Percentiles rank a stretch among this genome's conserved stretches.
Conservation (phyloP, 2,888 invertebrate genomes). For the Schizaphis graminum region DNA sequence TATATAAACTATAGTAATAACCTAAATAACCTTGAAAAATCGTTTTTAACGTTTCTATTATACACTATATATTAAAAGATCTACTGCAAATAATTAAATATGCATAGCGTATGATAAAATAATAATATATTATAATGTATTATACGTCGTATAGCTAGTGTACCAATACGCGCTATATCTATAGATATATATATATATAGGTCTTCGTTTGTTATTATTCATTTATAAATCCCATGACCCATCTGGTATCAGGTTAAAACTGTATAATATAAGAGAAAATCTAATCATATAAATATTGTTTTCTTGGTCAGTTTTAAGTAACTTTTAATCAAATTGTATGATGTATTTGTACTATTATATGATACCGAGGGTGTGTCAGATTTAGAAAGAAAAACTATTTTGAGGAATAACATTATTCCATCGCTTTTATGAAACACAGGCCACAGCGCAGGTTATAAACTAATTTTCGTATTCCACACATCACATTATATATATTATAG, state of each 20-base stretch:
- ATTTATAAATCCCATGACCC: background rate
- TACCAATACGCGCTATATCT: background rate
- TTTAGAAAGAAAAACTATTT: background rate
- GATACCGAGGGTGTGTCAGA: background rate
- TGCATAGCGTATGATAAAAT: background rate
- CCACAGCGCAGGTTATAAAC: conserved; percentile 23
- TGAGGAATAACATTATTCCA: background rate
- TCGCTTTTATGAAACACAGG: conserved; percentile 18
- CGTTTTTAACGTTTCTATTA: background rate
- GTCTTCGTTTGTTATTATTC: background rate
- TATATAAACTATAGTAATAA: background rate
- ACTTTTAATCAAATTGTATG: conserved; percentile 18
- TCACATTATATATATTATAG: conserved; percentile 32
- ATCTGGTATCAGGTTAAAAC: background rate
- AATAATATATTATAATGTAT: background rate
- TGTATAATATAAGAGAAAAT: background rate
- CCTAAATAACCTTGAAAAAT: conserved; percentile 17
- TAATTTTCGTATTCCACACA: conserved; percentile 33
- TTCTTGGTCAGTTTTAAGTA: background rate
- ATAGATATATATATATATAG: too few relatives aligned
- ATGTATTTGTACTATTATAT: conserved; percentile 1
- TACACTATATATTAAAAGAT: background rate
- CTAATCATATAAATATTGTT: background rate
- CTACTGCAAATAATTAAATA: background rate
- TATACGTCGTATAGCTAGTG: background rate